Evolutionary conservation across 2,888 invertebrate genomes (phyloP).

Genomic region (Byasa hedistus): DNA sequence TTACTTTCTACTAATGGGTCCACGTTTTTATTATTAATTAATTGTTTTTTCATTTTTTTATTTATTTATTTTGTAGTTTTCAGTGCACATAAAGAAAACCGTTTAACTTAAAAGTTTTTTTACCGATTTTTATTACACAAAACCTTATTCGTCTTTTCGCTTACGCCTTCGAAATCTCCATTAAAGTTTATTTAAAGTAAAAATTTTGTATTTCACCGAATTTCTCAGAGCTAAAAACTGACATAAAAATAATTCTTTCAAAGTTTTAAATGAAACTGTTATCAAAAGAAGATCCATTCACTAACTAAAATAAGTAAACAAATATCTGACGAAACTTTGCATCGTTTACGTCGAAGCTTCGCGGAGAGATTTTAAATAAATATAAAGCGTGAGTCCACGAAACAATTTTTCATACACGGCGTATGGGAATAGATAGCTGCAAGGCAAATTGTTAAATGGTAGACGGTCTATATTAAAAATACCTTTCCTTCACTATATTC

Average conservation of each 20-base stretch:
- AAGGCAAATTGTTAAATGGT: neutral
- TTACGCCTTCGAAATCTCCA: too few relatives aligned
- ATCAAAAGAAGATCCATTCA: neutral
- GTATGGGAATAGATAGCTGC: neutral
- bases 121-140: too few relatives aligned
- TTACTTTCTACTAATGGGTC: too few relatives aligned
- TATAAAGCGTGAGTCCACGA: neutral
- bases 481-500: too few relatives aligned
- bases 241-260: neutral
- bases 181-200: too few relatives aligned
- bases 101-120: too few relatives aligned
- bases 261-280: neutral
- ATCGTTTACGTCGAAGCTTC: constrained; percentile 3
- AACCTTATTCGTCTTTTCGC: too few relatives aligned
- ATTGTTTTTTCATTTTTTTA: too few relatives aligned
- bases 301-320: neutral
- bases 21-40: too few relatives aligned
- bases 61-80: too few relatives aligned
- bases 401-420: neutral
- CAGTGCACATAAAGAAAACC: too few relatives aligned
- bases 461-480: neutral
- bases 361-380: constrained; percentile 10
- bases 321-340: constrained; percentile 6
- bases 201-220: neutral
- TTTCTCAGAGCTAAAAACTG: neutral